phyloP scores from a whole-genome alignment of 2,797 vertebrate genomes.

The Eulemur rubriventer region DNA sequence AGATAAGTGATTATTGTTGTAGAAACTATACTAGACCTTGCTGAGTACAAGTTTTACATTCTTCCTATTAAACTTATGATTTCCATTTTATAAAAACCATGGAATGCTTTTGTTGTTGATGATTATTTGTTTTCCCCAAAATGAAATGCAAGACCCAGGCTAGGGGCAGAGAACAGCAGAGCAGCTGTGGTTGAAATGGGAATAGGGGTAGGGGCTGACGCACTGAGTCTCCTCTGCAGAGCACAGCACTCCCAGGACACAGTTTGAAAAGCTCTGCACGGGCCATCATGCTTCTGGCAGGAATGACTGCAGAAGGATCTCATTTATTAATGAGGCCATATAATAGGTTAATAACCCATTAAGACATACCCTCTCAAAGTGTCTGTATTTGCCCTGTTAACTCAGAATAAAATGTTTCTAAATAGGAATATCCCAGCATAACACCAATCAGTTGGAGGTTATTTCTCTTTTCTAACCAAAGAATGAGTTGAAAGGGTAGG shows the following conservation, averaged over 20 bases:
- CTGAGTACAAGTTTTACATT: not conserved
- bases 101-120: not conserved
- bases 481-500: not conserved
- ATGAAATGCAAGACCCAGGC: not conserved
- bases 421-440: not conserved
- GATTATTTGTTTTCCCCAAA: not conserved
- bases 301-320: not conserved
- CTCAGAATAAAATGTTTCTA: slow-evolving; percentile 22
- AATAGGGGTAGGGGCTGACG: not conserved
- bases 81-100: not conserved
- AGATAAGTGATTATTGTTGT: not conserved
- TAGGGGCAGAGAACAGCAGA: not conserved
- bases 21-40: not conserved
- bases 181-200: not conserved
- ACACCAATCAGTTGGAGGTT: not conserved
- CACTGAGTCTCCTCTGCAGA: not conserved
- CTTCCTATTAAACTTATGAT: not conserved
- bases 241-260: no score
- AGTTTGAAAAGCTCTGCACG: not conserved
- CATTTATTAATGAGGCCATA: not conserved
- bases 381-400: not conserved
- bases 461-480: not conserved
- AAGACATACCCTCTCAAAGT: not conserved
- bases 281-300: not conserved
- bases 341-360: not conserved